Percentiles rank a stretch among this genome's conserved stretches.
Conservation (phyloP, 2,113 vertebrate species). For the Corydoras sp. region DNA sequence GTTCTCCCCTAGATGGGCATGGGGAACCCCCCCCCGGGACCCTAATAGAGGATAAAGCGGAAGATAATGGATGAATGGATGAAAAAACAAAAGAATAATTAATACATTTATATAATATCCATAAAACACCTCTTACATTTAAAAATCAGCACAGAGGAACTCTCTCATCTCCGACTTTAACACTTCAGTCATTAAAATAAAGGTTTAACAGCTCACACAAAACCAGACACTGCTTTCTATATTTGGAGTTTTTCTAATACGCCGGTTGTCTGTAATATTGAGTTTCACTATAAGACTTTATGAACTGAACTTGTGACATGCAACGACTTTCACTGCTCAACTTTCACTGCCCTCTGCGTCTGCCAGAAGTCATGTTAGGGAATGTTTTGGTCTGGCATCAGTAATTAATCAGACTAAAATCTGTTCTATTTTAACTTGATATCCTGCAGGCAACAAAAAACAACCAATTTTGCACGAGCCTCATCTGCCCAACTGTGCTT, state of each 20-base stretch:
- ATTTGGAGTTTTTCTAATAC: slow-evolving; percentile 64
- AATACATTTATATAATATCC: no score
- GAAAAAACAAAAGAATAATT: no score
- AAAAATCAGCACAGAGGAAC: no score
- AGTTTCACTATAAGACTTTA: neutral
- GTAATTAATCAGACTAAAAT: slow-evolving; percentile 5
- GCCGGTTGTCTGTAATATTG: slow-evolving; percentile 29
- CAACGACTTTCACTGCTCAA: neutral
- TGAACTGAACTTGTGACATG: neutral
- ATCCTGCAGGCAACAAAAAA: neutral
- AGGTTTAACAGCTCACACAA: slow-evolving; percentile 2
- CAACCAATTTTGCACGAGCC: no score
- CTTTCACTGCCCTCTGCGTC: slow-evolving; percentile 3
- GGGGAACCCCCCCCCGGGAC: no score
- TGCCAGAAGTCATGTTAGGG: slow-evolving; percentile 6
- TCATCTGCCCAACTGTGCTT: no score
- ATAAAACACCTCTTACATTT: no score
- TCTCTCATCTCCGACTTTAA: no score
- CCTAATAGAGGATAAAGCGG: no score
- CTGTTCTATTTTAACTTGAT: slow-evolving; percentile 4
- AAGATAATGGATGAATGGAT: no score
- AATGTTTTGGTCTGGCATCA: neutral
- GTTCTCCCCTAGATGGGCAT: no score
- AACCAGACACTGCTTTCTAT: slow-evolving; percentile 50
- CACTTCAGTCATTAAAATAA: no score